Conservation (phyloP, 1,140 invertebrate genomes). For the Ruditapes philippinarum region DNA sequence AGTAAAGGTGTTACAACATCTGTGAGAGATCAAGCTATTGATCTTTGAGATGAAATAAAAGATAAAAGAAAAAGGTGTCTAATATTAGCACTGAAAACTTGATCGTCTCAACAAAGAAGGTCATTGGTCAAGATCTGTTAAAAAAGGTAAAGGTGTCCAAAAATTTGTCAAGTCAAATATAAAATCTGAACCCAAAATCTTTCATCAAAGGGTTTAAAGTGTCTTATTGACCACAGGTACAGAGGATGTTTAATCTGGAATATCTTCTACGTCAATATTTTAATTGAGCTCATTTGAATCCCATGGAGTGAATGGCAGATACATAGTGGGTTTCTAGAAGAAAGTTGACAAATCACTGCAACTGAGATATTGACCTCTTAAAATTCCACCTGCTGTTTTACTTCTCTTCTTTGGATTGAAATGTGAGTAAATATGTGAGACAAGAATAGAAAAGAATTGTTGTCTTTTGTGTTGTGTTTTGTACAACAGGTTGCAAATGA, state of each 20-base stretch:
- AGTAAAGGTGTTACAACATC: neutral
- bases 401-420: neutral
- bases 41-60: neutral
- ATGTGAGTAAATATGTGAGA: neutral
- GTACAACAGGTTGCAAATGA: constrained; percentile 32
- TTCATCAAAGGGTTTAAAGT: too few relatives aligned
- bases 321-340: neutral
- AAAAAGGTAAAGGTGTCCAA: too few relatives aligned
- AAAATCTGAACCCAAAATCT: too few relatives aligned
- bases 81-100: neutral
- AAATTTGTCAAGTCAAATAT: too few relatives aligned
- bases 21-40: neutral
- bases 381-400: constrained; percentile 2
- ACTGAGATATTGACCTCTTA: neutral
- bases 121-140: neutral
- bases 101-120: neutral
- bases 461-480: too few relatives aligned
- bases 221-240: too few relatives aligned
- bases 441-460: neutral
- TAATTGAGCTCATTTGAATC: neutral
- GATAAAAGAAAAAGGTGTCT: neutral
- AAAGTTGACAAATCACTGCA: neutral
- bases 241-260: neutral
- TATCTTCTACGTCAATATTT: constrained; percentile 10
- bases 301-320: neutral